These are phyloP conservation scores for Rhynchopsitta pachyrhyncha DNA, from an alignment of 2,113 vertebrate species.

Conservation along the genomic window DNA sequence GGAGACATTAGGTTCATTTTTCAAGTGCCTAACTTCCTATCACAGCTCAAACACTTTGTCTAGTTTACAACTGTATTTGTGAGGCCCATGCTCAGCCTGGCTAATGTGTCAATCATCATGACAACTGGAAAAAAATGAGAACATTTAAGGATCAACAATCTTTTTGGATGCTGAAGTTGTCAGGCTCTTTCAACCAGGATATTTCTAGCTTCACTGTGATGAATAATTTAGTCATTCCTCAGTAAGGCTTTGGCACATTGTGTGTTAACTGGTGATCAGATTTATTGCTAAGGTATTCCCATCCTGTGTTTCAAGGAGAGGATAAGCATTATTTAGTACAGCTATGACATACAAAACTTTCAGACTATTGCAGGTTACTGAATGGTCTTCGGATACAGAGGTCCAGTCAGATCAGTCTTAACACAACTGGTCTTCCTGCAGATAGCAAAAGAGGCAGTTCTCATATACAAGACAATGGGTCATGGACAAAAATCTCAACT, in stretches of 20 bases:
- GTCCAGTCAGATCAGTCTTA: background rate
- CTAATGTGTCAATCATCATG: fast-evolving
- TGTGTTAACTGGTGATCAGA: background rate
- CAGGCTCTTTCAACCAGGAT: background rate
- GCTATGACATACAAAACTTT: background rate
- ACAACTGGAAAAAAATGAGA: background rate
- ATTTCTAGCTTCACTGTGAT: background rate
- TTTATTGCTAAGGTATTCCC: background rate
- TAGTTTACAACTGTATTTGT: background rate
- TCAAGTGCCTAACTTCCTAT: background rate
- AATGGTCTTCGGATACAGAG: background rate
- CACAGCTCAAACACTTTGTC: background rate
- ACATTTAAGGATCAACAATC: background rate
- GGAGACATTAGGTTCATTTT: background rate
- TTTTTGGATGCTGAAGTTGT: background rate
- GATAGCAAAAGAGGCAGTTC: background rate
- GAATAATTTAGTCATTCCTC: background rate
- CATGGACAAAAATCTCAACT: background rate
- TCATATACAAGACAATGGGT: background rate
- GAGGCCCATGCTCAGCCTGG: background rate
- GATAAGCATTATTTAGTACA: background rate
- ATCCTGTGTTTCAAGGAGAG: background rate
- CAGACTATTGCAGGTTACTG: background rate
- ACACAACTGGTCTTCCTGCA: background rate
- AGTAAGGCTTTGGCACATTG: background rate